Evolutionary conservation across 2,797 vertebrate species (phyloP).

Genomic region (Enteromius thamalakanensis): DNA sequence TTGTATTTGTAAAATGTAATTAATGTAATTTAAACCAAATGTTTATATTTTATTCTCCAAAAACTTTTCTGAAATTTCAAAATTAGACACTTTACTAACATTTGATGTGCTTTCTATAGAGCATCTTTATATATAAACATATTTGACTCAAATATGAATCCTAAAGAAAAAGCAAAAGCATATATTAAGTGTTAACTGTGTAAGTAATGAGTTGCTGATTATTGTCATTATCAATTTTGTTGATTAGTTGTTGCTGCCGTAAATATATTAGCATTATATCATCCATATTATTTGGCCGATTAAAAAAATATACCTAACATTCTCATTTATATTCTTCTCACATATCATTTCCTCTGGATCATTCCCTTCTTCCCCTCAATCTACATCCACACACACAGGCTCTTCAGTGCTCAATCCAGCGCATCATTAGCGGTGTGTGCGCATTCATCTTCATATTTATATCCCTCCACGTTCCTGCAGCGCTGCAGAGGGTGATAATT

Average conservation of each 20-base stretch:
- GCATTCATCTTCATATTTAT: constrained; percentile 30
- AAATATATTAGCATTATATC: not conserved
- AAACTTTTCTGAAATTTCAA: too few relatives aligned
- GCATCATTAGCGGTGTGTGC: not conserved
- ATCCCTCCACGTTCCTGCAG: constrained; percentile 6
- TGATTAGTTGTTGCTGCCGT: not conserved
- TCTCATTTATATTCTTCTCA: constrained; percentile 6
- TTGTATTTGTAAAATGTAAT: too few relatives aligned
- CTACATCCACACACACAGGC: constrained; percentile 5
- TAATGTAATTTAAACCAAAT: too few relatives aligned
- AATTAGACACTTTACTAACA: too few relatives aligned
- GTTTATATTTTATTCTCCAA: too few relatives aligned
- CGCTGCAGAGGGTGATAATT: constrained; percentile 11
- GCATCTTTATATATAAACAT: too few relatives aligned
- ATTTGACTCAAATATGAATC: not conserved
- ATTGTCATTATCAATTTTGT: not conserved
- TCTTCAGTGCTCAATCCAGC: not conserved
- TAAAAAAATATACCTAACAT: not conserved
- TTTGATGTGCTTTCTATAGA: too few relatives aligned
- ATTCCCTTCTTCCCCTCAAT: not conserved
- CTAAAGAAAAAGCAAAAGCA: not conserved
- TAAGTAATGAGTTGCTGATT: not conserved
- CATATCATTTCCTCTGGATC: not conserved
- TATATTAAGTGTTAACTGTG: not conserved
- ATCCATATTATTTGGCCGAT: not conserved